phyloP scores from a whole-genome alignment of 2,888 invertebrate genomes.

The Ceriagrion tenellum region DNA sequence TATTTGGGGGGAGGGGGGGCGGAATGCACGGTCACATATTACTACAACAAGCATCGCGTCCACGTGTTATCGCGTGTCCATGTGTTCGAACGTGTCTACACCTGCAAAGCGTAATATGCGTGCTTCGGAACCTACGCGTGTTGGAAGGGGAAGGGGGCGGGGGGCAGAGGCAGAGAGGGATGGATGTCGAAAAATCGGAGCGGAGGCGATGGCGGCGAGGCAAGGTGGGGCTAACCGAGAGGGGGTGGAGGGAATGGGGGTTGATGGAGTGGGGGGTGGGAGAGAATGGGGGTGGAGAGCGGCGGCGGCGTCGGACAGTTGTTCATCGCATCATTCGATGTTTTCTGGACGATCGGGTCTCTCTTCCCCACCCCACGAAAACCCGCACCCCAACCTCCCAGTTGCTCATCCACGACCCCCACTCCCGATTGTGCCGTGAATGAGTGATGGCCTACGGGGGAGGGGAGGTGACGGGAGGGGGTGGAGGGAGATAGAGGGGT shows the following conservation, averaged over 20 bases:
- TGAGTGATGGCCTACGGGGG: constrained; percentile 28
- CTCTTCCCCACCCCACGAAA: too few relatives aligned
- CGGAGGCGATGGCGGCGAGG: neutral
- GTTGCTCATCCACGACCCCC: too few relatives aligned
- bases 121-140: neutral
- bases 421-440: neutral
- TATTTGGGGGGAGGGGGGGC: neutral
- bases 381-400: too few relatives aligned
- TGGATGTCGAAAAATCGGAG: neutral
- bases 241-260: too few relatives aligned
- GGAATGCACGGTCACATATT: neutral
- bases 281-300: neutral
- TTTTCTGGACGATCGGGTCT: neutral
- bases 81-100: too few relatives aligned
- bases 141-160: neutral
- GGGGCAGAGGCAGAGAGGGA: neutral
- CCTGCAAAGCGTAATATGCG: neutral
- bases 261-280: too few relatives aligned
- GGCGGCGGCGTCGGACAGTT: neutral
- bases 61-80: neutral
- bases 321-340: constrained; percentile 23
- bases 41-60: neutral
- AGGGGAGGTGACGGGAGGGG: too few relatives aligned
- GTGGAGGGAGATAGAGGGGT: too few relatives aligned
- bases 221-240: too few relatives aligned